These are phyloP conservation scores for Sebastes umbrosus DNA, from an alignment of 2,797 vertebrate genomes.

Conservation along the genomic window DNA sequence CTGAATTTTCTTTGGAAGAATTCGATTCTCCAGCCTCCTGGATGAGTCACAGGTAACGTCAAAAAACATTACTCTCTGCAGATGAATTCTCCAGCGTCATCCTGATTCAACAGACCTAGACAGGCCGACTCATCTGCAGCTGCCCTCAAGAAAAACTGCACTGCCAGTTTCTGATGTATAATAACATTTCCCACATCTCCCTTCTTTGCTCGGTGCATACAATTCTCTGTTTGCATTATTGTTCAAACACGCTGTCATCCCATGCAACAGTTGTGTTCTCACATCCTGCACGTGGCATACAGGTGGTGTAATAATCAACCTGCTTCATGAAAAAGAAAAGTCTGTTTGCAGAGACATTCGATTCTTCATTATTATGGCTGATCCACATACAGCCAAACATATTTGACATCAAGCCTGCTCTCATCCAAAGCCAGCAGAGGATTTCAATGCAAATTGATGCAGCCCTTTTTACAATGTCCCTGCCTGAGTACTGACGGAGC, in stretches of 20 bases:
- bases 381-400: slow-evolving; percentile 52
- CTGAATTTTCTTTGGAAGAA: not conserved
- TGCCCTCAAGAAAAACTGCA: not conserved
- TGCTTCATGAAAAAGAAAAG: slow-evolving; percentile 34
- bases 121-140: not conserved
- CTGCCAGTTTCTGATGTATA: not conserved
- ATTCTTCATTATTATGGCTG: slow-evolving; percentile 51
- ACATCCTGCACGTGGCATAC: not conserved
- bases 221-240: not conserved
- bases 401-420: slow-evolving; percentile 50
- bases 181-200: not conserved
- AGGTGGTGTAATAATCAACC: slow-evolving; percentile 21
- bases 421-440: slow-evolving; percentile 62
- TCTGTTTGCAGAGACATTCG: slow-evolving; percentile 33
- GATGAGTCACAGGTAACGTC: slow-evolving; percentile 1
- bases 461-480: slow-evolving; percentile 68
- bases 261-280: slow-evolving; percentile 15
- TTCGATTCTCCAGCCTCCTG: not conserved
- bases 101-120: not conserved
- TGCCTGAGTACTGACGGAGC: slow-evolving; percentile 66
- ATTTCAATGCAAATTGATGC: slow-evolving; percentile 77
- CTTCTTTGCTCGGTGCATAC: not conserved
- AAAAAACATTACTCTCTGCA: slow-evolving; percentile 16
- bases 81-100: slow-evolving; percentile 3
- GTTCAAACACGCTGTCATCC: not conserved